Conservation (phyloP, 1,140 invertebrate species). For the Rhagoletis zephyria region DNA sequence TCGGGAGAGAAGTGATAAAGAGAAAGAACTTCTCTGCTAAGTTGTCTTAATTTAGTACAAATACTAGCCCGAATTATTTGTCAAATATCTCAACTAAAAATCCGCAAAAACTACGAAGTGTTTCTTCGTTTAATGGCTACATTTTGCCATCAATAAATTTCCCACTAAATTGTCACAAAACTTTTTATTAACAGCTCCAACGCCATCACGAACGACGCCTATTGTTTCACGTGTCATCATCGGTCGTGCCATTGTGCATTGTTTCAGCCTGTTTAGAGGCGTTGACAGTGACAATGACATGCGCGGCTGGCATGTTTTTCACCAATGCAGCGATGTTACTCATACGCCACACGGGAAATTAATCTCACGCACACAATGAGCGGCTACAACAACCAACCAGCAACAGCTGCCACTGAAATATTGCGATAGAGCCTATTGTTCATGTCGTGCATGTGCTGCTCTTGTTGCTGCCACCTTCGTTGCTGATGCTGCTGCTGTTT, state of each 20-base stretch:
- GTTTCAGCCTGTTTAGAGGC: slow-evolving; percentile 9
- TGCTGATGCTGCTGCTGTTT: neutral
- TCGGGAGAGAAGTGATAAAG: no score
- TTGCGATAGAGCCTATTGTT: neutral
- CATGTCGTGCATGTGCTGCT: neutral
- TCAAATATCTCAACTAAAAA: no score
- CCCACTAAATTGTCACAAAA: neutral
- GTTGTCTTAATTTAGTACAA: no score
- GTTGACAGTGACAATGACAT: slow-evolving; percentile 51
- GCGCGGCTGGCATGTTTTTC: slow-evolving; percentile 27
- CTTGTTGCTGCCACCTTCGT: neutral
- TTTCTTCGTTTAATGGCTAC: no score
- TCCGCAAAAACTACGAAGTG: no score
- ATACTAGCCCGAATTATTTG: no score
- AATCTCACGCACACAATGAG: slow-evolving; percentile 7
- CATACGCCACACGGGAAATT: slow-evolving; percentile 48
- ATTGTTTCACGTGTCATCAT: neutral
- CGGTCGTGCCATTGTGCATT: neutral
- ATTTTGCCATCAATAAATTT: neutral
- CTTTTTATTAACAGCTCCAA: neutral
- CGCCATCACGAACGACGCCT: neutral
- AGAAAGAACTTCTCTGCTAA: no score
- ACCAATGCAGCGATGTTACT: slow-evolving; percentile 1
- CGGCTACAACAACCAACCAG: neutral
- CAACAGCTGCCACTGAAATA: slow-evolving; percentile 36